phyloP scores from a whole-genome alignment of 2,113 vertebrate species.

The Corydoras sp. region DNA sequence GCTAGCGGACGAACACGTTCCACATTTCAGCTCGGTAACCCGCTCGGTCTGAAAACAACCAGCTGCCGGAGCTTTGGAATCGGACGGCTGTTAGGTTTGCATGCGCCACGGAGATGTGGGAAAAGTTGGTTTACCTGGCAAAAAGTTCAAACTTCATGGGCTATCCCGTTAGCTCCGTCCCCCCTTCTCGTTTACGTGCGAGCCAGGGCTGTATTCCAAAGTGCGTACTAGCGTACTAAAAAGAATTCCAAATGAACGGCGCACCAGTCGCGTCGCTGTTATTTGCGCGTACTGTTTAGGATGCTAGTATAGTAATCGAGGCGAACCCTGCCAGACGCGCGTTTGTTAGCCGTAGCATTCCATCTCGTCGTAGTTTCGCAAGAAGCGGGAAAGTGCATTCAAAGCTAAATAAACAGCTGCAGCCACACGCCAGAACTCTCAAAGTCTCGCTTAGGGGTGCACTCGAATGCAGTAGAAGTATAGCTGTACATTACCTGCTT shows the following conservation, averaged over 20 bases:
- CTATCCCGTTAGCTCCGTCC: not conserved
- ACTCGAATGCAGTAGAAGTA: not conserved
- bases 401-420: not conserved
- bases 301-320: not conserved
- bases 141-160: not conserved
- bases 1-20: not conserved
- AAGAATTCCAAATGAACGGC: not conserved
- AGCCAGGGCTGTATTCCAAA: not conserved
- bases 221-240: slow-evolving; percentile 2
- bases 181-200: not conserved
- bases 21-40: not conserved
- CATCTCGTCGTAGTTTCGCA: slow-evolving; percentile 1
- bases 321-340: slow-evolving; percentile 7
- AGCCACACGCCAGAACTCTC: no score
- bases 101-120: not conserved
- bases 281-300: not conserved
- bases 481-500: slow-evolving; percentile 35
- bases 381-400: slow-evolving; percentile 44
- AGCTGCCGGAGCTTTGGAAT: no score
- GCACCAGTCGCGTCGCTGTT: not conserved
- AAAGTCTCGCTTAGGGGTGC: not conserved
- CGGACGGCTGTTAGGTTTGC: no score
- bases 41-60: no score
- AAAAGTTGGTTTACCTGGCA: not conserved
- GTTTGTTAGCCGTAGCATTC: slow-evolving; percentile 19